Evolutionary conservation across 2,888 invertebrate species (phyloP).

Genomic region (Pachydiplax longipennis): DNA sequence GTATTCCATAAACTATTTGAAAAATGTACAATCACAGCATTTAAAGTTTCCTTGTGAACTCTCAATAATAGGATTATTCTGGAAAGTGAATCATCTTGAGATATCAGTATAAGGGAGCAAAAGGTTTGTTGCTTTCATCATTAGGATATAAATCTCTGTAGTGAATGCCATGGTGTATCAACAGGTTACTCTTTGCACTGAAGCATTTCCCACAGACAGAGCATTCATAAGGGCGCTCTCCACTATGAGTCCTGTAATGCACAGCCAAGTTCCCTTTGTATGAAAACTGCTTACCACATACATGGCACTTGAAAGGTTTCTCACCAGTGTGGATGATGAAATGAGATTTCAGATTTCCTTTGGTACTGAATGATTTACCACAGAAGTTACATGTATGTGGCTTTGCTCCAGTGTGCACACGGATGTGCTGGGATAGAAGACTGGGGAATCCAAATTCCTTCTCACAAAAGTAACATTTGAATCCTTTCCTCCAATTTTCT

Average conservation of each 20-base stretch:
- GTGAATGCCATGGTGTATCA: background rate
- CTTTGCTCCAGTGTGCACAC: slow-evolving; percentile 17
- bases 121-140: too few relatives aligned
- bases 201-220: slow-evolving; percentile 24
- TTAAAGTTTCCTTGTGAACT: too few relatives aligned
- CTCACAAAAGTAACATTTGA: background rate
- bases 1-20: too few relatives aligned
- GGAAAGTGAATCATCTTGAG: too few relatives aligned
- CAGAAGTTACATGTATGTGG: slow-evolving; percentile 1
- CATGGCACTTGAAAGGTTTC: slow-evolving; percentile 35
- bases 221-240: slow-evolving; percentile 21
- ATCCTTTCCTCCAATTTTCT: background rate
- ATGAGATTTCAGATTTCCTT: slow-evolving; percentile 7
- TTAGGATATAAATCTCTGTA: too few relatives aligned
- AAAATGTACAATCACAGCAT: too few relatives aligned
- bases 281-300: slow-evolving; percentile 34
- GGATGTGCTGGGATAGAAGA: background rate
- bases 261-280: slow-evolving; percentile 3
- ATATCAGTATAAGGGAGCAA: too few relatives aligned
- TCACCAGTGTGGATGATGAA: slow-evolving; percentile 40
- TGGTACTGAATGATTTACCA: slow-evolving; percentile 2
- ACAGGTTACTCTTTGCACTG: slow-evolving; percentile 2
- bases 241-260: slow-evolving; percentile 30
- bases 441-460: background rate
- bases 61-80: too few relatives aligned